Evolutionary conservation across 2,113 vertebrate species (phyloP), one percentile per base, ranked within the genome.

Genomic region (Motacilla tschutschensis): DNA sequence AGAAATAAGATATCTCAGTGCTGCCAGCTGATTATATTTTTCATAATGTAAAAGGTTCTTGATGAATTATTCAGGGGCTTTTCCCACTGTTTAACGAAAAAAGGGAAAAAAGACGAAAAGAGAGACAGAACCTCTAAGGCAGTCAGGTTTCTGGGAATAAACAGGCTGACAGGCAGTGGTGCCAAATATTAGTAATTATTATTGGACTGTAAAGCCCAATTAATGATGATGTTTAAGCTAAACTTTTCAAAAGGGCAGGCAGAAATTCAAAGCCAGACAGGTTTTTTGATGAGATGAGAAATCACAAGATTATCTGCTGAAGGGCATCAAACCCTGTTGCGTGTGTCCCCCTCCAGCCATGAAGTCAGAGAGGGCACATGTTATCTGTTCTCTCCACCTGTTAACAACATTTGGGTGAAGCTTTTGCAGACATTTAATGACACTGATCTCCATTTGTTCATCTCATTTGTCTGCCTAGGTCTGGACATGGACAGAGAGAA

Each of bases 11-110:
- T 92, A 87, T 53, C 90, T 89, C 90, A 93, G 78, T 71, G 38
- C 87, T 86, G 76, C 89, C 83, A 92, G 90, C 84, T 94, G 95
- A 96, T 94, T 80, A 85, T 93, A 89, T 89, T 94, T 91, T 93
- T 92, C 93, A 95, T 94, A 91, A 94, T 88, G 88, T 91, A 84
- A 92, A 93, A 93, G 91, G 91, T 87, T 85, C 89, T 81, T 86
- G 33, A 71, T 96, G 79, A 95, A 95, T 95, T 94, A 95, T 95
- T 95, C 87, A 95, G 75, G 47, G 82, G 36, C 65, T 93, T 93
- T 92, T 71, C 65, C 51, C 63, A 64, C 43, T 67, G 51, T 65
- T 83, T 28, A 10, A 40, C 0, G 1, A 8, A 47, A 38, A 31
- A 47, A 10, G 14, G 8, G 1, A 11, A 22, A 31, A 60, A 65